Percentiles rank a stretch among this genome's conserved stretches.
Evolutionary conservation across 2,888 invertebrate genomes (phyloP).

Genomic region (Leptopilina syphax): DNA sequence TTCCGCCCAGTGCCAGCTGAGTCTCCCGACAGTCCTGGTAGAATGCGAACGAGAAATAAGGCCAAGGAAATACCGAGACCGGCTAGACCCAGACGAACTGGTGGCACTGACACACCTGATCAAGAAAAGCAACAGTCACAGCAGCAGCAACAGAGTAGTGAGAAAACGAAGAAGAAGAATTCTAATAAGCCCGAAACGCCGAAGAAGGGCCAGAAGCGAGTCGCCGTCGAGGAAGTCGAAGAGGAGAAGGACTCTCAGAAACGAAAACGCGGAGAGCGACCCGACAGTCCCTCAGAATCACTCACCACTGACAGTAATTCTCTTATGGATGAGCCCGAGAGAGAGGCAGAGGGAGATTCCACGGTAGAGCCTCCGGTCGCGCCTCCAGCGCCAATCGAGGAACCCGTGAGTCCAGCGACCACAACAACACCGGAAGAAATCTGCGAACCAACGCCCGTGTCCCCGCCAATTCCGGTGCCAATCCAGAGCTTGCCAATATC

Average conservation of each 20-base stretch:
- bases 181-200: slow-evolving; percentile 72
- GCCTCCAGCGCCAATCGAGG: slow-evolving; percentile 55
- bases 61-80: slow-evolving; percentile 82
- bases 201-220: slow-evolving; percentile 80
- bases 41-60: slow-evolving; percentile 91
- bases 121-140: slow-evolving; percentile 72
- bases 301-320: slow-evolving; percentile 92
- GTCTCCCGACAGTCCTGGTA: slow-evolving; percentile 89
- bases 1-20: slow-evolving; percentile 79
- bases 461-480: slow-evolving; percentile 65
- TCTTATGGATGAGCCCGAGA: slow-evolving; percentile 83
- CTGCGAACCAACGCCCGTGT: slow-evolving; percentile 64
- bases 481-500: slow-evolving; percentile 72
- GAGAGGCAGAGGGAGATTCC: slow-evolving; percentile 71
- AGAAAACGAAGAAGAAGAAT: slow-evolving; percentile 76
- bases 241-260: slow-evolving; percentile 81
- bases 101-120: slow-evolving; percentile 80
- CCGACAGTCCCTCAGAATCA: slow-evolving; percentile 90
- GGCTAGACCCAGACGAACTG: slow-evolving; percentile 80
- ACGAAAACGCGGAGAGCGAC: slow-evolving; percentile 80
- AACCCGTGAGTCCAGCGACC: slow-evolving; percentile 61
- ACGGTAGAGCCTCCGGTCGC: slow-evolving; percentile 64
- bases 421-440: slow-evolving; percentile 69
- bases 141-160: slow-evolving; percentile 75
- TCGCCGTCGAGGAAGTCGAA: slow-evolving; percentile 80